Percentiles rank a stretch among this genome's conserved stretches.
Conservation (phyloP, 64 coral and sea anemone genomes). For the Trachythela sp. region DNA sequence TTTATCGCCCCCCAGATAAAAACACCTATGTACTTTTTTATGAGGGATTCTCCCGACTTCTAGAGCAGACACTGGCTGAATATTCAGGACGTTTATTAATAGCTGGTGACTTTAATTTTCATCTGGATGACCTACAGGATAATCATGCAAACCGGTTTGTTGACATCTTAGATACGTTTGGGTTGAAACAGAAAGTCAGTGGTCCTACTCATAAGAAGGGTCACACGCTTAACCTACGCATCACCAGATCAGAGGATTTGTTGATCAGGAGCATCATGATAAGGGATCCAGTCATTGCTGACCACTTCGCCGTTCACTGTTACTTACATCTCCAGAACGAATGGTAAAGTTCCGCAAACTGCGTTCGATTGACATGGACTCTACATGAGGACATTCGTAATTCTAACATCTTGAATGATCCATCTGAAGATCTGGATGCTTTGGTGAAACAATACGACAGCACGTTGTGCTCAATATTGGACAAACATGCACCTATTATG, state of each 20-base stretch:
- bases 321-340: not conserved
- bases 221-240: constrained; percentile 22
- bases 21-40: constrained; percentile 3
- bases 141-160: not conserved
- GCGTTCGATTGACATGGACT: constrained; percentile 22
- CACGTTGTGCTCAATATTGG: constrained; percentile 1
- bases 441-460: not conserved
- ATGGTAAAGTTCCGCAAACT: not conserved
- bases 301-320: constrained; percentile 10
- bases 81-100: not conserved
- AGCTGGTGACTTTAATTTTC: no score
- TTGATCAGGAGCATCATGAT: not conserved
- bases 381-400: no score
- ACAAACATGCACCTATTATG: constrained; percentile 2
- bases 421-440: no score
- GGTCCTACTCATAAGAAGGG: constrained; percentile 9
- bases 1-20: constrained; percentile 45
- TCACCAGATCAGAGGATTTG: not conserved
- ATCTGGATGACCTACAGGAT: not conserved
- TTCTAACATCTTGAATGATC: no score
- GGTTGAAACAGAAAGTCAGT: not conserved
- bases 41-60: constrained; percentile 40
- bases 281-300: not conserved
- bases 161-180: not conserved
- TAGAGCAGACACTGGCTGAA: constrained; percentile 26